Base-by-base conservation (phyloP, 2,888 invertebrate genomes). In the Athetis lepigone region DNA sequence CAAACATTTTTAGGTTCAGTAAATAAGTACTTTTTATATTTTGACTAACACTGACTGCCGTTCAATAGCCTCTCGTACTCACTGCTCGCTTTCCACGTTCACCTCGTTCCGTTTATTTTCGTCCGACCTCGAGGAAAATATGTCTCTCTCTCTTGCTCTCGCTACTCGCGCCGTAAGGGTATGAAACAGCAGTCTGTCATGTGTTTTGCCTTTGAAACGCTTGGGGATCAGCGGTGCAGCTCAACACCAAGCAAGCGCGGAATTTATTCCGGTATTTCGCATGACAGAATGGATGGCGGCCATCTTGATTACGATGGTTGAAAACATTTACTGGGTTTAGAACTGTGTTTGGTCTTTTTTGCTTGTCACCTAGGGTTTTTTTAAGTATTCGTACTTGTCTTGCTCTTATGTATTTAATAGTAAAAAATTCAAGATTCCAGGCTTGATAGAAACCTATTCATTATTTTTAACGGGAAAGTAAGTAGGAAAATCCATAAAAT, bases 211-310 rank as follows among this genome's bases (percentile, higher is more conserved):
- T 84, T 75, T 68, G 74, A 79, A 76, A 45, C 62, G 59, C 72
- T 75, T 77, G 64, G 71, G 74, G 67, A 77, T 57, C 74, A 79
- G 66, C 68, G 81, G 77, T 71, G 79, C 86, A 86, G 83, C 85
- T 84, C 81, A 77, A 72, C 75, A 76, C 81, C 81, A 82, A 85
- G 86, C 84, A 84, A 86, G 61, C 63, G 74, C 79, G 76, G 88
- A 89, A 89, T 89, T 89, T 90, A 90, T 91, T 88, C 90, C 89
- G 90, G 88, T 90, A 87, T 87, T 88, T 72, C 77, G 74, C 76
- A 81, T 79, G 82, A 79, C 80, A 83, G 77, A 81, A 74, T 72
- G 72, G 59, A 55, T 62, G 75, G 76, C 86, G 77, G 90, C 91
- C 91, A 91, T 91, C 67, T 91, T 91, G 89, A 66, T 76, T n/a